Evolutionary conservation across 2,113 vertebrate genomes (phyloP).

Genomic region (Brachyhypopomus gauderio): DNA sequence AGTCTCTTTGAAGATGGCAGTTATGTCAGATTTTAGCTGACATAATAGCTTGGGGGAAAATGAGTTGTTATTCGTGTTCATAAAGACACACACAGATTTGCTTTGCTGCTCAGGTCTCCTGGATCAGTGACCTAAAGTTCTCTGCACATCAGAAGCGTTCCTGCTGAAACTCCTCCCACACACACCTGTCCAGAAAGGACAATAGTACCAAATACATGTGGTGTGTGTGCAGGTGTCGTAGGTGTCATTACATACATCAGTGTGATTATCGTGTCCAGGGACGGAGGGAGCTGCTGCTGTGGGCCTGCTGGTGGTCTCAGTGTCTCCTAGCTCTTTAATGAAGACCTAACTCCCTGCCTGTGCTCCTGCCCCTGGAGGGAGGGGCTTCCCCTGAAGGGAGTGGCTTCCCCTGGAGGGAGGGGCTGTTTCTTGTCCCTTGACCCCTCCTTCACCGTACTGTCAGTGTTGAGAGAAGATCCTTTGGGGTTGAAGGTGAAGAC

Average conservation of each 20-base stretch:
- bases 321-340: slow-evolving; percentile 21
- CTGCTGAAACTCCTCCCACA: too few relatives aligned
- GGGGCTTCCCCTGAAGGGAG: too few relatives aligned
- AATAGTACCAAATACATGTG: too few relatives aligned
- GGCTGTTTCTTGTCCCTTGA: slow-evolving; percentile 10
- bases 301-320: not conserved
- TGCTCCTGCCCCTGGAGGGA: slow-evolving; percentile 33
- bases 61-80: slow-evolving; percentile 56
- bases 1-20: slow-evolving; percentile 57
- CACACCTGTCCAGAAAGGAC: too few relatives aligned
- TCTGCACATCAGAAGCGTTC: too few relatives aligned
- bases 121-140: too few relatives aligned
- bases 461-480: not conserved
- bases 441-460: slow-evolving; percentile 17
- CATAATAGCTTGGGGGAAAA: slow-evolving; percentile 59
- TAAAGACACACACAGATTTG: slow-evolving; percentile 43
- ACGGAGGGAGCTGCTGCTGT: not conserved
- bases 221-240: too few relatives aligned
- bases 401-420: not conserved
- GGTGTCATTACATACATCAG: not conserved
- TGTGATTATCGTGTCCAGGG: too few relatives aligned
- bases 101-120: too few relatives aligned
- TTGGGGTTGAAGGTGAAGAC: not conserved
- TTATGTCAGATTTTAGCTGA: slow-evolving; percentile 60
- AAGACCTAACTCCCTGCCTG: slow-evolving; percentile 23